Conservation (phyloP, 2,888 invertebrate genomes). For the Papilio demoleus region DNA sequence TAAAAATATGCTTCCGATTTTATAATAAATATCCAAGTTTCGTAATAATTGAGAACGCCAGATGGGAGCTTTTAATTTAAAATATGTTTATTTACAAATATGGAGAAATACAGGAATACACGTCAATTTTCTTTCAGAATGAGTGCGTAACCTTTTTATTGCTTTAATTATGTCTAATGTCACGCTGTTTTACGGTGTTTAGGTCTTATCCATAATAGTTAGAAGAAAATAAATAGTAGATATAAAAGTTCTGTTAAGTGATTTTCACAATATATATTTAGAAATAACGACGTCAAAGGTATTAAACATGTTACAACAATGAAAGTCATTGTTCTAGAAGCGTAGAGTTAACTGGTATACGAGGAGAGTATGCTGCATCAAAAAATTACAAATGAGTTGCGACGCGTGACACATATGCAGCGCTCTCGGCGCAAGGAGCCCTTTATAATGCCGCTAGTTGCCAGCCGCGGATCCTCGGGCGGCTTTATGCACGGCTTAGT, state of each 20-base stretch:
- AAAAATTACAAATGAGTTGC: constrained; percentile 40
- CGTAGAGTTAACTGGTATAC: constrained; percentile 22
- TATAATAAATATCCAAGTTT: too few relatives aligned
- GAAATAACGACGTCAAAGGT: constrained; percentile 22
- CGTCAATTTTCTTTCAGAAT: neutral
- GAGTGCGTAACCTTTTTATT: constrained; percentile 18
- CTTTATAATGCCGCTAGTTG: constrained; percentile 30
- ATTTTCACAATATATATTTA: constrained; percentile 8
- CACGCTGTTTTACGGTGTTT: constrained; percentile 27
- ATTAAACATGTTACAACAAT: constrained; percentile 10
- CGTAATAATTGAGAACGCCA: too few relatives aligned
- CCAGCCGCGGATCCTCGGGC: constrained; percentile 25
- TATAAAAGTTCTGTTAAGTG: constrained; percentile 16
- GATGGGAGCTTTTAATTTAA: too few relatives aligned
- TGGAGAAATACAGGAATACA: neutral
- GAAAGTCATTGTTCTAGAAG: constrained; percentile 13
- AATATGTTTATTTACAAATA: neutral
- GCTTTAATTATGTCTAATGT: constrained; percentile 25
- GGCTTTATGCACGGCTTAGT: constrained; percentile 20
- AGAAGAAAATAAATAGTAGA: constrained; percentile 19
- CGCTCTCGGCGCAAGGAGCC: constrained; percentile 27
- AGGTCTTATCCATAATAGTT: constrained; percentile 15
- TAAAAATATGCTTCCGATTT: too few relatives aligned
- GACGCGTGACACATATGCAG: constrained; percentile 32
- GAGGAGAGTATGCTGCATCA: constrained; percentile 27